phyloP scores from a whole-genome alignment of 2,888 invertebrate species.

The Nymphalis polychloros region DNA sequence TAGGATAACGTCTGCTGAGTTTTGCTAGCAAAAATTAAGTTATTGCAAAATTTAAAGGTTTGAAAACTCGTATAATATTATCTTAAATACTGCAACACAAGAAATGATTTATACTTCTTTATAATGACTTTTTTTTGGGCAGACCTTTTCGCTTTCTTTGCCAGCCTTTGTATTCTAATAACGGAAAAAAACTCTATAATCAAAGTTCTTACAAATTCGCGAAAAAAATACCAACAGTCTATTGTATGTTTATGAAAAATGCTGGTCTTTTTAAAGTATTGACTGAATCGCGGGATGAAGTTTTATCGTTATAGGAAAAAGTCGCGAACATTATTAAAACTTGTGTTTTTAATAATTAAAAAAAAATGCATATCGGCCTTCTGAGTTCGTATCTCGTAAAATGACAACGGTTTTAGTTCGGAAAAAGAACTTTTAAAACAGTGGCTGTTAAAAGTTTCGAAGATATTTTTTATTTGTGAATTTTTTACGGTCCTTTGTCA shows the following conservation, averaged over 20 bases:
- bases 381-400: slow-evolving; percentile 6
- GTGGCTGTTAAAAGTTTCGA: slow-evolving; percentile 32
- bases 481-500: slow-evolving; percentile 10
- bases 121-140: no score
- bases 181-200: not conserved
- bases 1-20: no score
- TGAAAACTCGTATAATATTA: no score
- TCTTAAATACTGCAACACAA: no score
- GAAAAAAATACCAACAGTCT: no score
- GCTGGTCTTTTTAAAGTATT: not conserved
- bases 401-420: slow-evolving; percentile 10
- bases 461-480: slow-evolving; percentile 18
- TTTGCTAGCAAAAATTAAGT: no score
- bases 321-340: slow-evolving; percentile 34
- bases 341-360: slow-evolving; percentile 31
- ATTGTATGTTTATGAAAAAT: no score
- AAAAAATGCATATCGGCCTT: slow-evolving; percentile 2
- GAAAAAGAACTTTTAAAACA: slow-evolving; percentile 25
- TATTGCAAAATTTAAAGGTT: no score
- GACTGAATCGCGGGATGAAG: not conserved
- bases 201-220: not conserved
- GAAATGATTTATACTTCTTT: no score
- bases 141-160: no score
- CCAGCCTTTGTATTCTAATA: no score
- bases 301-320: slow-evolving; percentile 16